Base-by-base conservation (phyloP, 2,888 invertebrate species). In the Drosophila diplacantha region DNA sequence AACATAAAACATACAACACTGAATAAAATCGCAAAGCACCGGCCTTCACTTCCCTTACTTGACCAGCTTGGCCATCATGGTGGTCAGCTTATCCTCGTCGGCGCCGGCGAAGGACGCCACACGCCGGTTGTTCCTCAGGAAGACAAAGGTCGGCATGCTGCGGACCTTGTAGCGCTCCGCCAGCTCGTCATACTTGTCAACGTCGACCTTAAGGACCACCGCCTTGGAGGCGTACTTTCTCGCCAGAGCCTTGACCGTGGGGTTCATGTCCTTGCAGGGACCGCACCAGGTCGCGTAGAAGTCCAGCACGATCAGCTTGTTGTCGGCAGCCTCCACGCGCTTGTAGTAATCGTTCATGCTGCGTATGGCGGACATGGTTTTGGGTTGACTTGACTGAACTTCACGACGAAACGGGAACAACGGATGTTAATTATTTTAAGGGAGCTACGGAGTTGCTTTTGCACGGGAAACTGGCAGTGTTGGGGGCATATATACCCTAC, bases 61-160 rank as follows among this genome's bases (percentile, higher is more conserved):
- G 38, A 65, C 71, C n/a, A 77, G 34, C 37, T 81, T 73, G 38
- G 62, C 60, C 69, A 85, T 66, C 66, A 72, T 77, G n/a, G 69
- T 49, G 26, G 55, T 58, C 11, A 85, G 58, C 29, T 75, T 73
- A 3, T 61, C 41, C 5, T 83, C 74, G 49, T 85, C 83, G 14
- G 84, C 83, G 18, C 85, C 85, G 7, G 69, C 38, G 20, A 85
- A 65, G 1, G 47, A 63, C 58, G 56, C 63, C 70, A 85, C 11
- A 7, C 70, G 70, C 3, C 64, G 73, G 14, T 69, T 68, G 31
- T 72, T 68, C 57, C 70, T 74, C 5, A 84, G 41, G 50, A 85
- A 83, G 4, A 85, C 72, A 52, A 84, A 85, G 22, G 85, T 85
- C 2, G 85, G 72, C 75, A 81, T 63, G 59, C 68, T 52, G n/a